These are phyloP conservation scores for Spinibarbus caldwelli DNA, from an alignment of 2,797 vertebrate genomes.

Conservation along the genomic window DNA sequence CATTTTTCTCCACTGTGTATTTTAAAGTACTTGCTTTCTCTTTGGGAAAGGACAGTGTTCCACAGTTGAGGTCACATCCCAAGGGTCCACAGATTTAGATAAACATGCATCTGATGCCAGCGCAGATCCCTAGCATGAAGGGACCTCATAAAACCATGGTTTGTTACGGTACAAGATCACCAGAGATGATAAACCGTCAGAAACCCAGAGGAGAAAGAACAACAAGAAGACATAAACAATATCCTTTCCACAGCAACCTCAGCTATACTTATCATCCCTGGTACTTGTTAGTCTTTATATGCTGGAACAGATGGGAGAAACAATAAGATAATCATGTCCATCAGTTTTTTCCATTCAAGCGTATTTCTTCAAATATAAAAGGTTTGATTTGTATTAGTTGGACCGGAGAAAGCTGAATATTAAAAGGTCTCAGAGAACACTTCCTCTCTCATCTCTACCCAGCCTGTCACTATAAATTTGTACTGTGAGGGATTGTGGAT, in stretches of 20 bases:
- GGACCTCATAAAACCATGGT: conserved; percentile 71
- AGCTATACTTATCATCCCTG: not conserved
- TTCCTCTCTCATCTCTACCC: conserved; percentile 36
- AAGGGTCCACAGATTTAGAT: conserved; percentile 54
- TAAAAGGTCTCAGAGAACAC: conserved; percentile 20
- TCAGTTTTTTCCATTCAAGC: not conserved
- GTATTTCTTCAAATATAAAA: not conserved
- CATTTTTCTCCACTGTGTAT: conserved; percentile 21
- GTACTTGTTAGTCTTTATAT: conserved; percentile 11
- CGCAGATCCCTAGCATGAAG: conserved; percentile 50
- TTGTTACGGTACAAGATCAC: conserved; percentile 67
- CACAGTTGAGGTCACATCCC: conserved; percentile 52
- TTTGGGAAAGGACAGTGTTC: conserved; percentile 23
- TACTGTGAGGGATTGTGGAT: conserved; percentile 25
- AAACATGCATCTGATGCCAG: conserved; percentile 66
- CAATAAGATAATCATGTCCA: conserved; percentile 1
- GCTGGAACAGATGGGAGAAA: not conserved
- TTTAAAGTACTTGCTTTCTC: conserved; percentile 15
- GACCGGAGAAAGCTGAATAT: conserved; percentile 5
- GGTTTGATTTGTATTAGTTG: not conserved
- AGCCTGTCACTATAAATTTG: conserved; percentile 30
- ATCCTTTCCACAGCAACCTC: not conserved
- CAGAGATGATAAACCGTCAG: conserved; percentile 57
- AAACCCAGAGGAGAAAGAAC: not conserved
- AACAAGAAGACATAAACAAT: conserved; percentile 9